Conservation (phyloP, 2,113 vertebrate species). For the Turnix velox region DNA sequence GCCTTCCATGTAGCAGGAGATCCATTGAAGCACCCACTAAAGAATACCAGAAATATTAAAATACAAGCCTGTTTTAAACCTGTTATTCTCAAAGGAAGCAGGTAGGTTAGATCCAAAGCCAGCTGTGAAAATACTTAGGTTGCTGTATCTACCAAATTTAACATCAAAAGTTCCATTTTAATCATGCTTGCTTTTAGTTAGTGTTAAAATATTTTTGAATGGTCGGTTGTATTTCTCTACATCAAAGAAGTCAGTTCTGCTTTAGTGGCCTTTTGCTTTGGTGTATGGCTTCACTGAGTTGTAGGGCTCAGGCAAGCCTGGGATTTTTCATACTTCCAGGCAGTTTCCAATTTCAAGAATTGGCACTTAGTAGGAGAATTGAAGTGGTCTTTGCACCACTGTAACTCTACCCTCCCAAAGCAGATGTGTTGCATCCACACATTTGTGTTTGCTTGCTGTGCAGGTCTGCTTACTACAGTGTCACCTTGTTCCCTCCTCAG, state of each 20-base stretch:
- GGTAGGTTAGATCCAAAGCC: neutral
- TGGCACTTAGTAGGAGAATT: neutral
- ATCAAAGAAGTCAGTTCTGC: neutral
- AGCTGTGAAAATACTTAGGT: constrained; percentile 10
- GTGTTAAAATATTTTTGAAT: neutral
- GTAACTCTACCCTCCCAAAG: neutral
- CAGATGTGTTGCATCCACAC: neutral
- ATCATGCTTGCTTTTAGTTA: neutral
- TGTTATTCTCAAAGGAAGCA: neutral
- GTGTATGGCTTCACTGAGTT: neutral
- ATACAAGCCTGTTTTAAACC: neutral
- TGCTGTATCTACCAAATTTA: neutral
- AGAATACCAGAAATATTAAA: constrained; percentile 42
- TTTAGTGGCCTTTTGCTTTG: neutral
- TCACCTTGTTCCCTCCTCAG: constrained; percentile 50
- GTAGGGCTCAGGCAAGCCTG: neutral
- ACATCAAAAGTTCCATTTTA: constrained; percentile 13
- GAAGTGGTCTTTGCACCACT: neutral
- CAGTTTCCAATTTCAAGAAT: neutral
- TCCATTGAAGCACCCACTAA: constrained; percentile 17
- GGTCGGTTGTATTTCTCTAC: neutral
- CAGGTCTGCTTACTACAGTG: neutral
- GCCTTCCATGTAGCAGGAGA: constrained; percentile 1
- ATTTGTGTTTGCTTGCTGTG: neutral
- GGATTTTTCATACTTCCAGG: neutral